Conservation (phyloP, 2,113 vertebrate species). For the Dinomys branickii region DNA sequence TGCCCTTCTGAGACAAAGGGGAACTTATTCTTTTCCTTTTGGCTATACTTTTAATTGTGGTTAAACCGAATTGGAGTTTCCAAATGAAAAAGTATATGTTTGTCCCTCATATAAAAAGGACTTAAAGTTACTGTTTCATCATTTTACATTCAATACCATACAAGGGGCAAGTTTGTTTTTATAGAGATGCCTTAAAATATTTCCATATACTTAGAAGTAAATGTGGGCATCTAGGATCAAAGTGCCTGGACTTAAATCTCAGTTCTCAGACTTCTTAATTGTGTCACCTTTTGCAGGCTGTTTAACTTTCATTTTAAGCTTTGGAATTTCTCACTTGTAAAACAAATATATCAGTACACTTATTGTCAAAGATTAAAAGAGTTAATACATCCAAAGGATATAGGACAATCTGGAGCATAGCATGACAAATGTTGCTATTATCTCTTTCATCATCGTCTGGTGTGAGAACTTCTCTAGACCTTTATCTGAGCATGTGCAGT, state of each 20-base stretch:
- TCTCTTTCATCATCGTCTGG: not conserved
- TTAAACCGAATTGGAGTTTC: not conserved
- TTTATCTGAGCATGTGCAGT: not conserved
- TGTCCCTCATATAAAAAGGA: not conserved
- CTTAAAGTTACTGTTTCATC: not conserved
- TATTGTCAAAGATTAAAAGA: constrained; percentile 3
- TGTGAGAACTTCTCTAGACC: not conserved
- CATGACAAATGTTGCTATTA: not conserved
- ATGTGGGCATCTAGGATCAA: not conserved
- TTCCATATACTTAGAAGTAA: constrained; percentile 30
- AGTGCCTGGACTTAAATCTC: not conserved
- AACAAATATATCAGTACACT: not conserved
- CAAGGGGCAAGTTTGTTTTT: not conserved
- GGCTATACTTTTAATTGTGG: not conserved
- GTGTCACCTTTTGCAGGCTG: not conserved
- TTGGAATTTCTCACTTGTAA: constrained; percentile 14
- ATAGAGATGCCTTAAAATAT: not conserved
- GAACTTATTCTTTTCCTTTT: not conserved
- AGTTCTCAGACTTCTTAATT: constrained; percentile 3
- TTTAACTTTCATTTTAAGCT: not conserved
- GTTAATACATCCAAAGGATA: not conserved
- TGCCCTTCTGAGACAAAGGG: not conserved
- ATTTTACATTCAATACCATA: not conserved
- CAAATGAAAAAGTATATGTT: not conserved
- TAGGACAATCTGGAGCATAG: not conserved